Evolutionary conservation across 35 echinoderm and acorn worm species (phyloP).

Genomic region (Apostichopus japonicus): DNA sequence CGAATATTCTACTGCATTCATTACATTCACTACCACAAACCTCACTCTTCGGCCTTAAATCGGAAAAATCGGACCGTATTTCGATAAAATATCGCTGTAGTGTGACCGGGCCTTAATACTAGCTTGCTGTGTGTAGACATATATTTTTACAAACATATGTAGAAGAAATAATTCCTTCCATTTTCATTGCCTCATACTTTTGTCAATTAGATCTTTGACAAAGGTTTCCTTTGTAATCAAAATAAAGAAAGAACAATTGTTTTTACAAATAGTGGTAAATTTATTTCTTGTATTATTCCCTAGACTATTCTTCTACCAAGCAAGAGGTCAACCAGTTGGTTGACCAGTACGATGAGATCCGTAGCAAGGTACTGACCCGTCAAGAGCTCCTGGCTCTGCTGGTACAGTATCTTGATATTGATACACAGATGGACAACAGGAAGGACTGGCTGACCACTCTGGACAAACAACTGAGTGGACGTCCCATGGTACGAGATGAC

Average conservation of each 20-base stretch:
- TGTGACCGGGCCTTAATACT: too few relatives aligned
- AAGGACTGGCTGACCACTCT: conserved; percentile 76
- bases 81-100: too few relatives aligned
- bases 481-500: conserved; percentile 56
- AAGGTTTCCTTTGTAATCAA: not conserved
- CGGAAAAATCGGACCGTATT: too few relatives aligned
- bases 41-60: too few relatives aligned
- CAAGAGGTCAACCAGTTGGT: conserved; percentile 63
- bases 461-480: conserved; percentile 70
- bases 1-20: too few relatives aligned
- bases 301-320: conserved; percentile 48
- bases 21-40: too few relatives aligned
- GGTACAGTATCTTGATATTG: conserved; percentile 74
- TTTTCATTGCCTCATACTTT: too few relatives aligned
- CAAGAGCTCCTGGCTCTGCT: conserved; percentile 77
- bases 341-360: conserved; percentile 74
- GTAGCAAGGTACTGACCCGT: conserved; percentile 63
- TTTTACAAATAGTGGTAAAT: too few relatives aligned
- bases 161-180: too few relatives aligned
- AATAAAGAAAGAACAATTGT: not conserved
- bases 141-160: too few relatives aligned
- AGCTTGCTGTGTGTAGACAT: too few relatives aligned
- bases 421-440: conserved; percentile 67
- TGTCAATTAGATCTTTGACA: not conserved
- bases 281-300: too few relatives aligned